These are phyloP conservation scores for Siphlonurus alternatus DNA, from an alignment of 2,888 invertebrate genomes.

Conservation along the genomic window DNA sequence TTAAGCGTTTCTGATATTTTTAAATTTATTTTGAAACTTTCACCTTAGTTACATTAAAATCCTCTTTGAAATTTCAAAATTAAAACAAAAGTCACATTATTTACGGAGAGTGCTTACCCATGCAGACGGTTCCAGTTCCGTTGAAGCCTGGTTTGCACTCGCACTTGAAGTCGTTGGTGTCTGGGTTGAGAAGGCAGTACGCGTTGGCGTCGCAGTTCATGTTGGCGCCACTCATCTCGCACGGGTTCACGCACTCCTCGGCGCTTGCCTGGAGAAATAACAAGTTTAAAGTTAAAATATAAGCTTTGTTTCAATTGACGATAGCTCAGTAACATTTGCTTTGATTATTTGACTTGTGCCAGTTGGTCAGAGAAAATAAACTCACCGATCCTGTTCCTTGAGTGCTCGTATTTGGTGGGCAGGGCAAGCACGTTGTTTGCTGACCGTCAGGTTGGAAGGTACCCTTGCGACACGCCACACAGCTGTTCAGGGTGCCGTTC, in stretches of 20 bases:
- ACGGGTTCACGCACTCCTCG: constrained; percentile 78
- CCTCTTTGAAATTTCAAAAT: no score
- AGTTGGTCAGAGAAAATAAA: no score
- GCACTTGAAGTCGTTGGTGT: constrained; percentile 73
- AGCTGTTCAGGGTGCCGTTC: constrained; percentile 70
- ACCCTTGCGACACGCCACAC: constrained; percentile 74
- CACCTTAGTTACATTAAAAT: no score
- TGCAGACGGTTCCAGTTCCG: constrained; percentile 66
- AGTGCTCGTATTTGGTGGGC: constrained; percentile 84
- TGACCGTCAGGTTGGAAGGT: constrained; percentile 80
- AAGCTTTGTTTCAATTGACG: not conserved
- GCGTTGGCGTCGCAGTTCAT: constrained; percentile 80
- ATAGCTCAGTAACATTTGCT: no score
- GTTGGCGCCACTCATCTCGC: constrained; percentile 63
- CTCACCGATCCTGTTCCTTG: constrained; percentile 63
- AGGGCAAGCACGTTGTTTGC: constrained; percentile 69
- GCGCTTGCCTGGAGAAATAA: constrained; percentile 46
- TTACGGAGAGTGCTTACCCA: constrained; percentile 33
- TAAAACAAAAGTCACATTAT: no score
- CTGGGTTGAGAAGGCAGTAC: constrained; percentile 65
- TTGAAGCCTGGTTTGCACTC: constrained; percentile 89
- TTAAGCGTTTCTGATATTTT: no score
- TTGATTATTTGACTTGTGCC: no score
- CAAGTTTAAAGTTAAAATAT: constrained; percentile 11
- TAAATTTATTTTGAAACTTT: no score